A percentile compares a stretch with the other conserved stretches of the same genome.
Conservation (phyloP, 2,888 invertebrate genomes). For the Tineola bisselliella region DNA sequence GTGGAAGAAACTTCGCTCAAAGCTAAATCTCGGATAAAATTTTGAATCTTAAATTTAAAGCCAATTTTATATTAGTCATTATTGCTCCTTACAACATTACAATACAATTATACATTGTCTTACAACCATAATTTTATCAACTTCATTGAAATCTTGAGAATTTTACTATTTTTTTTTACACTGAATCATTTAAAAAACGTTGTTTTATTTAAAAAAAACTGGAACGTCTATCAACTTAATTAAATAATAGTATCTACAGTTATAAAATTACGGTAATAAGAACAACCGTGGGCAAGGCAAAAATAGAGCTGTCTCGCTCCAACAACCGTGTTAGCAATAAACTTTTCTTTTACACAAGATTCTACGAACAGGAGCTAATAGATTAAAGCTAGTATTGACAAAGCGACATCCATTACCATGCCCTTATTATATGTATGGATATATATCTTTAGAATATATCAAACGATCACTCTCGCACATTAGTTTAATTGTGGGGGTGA, state of each 20-base stretch:
- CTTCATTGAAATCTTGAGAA: background rate
- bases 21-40: background rate
- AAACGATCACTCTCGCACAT: no score
- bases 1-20: no score
- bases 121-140: background rate
- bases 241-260: no score
- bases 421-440: background rate
- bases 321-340: background rate
- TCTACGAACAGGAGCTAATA: background rate
- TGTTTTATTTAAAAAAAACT: no score
- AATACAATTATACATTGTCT: background rate
- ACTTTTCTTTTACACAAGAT: background rate
- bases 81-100: background rate
- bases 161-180: no score
- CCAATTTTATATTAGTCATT: background rate
- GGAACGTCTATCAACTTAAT: background rate
- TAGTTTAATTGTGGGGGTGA: no score
- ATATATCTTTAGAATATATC: no score
- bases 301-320: background rate
- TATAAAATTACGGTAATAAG: background rate
- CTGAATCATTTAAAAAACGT: no score
- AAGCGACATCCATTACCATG: background rate
- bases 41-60: slow-evolving; percentile 4
- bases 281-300: background rate
- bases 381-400: background rate